Base-by-base conservation (phyloP, 2,113 vertebrate species). In the Hirundichthys speculiger region DNA sequence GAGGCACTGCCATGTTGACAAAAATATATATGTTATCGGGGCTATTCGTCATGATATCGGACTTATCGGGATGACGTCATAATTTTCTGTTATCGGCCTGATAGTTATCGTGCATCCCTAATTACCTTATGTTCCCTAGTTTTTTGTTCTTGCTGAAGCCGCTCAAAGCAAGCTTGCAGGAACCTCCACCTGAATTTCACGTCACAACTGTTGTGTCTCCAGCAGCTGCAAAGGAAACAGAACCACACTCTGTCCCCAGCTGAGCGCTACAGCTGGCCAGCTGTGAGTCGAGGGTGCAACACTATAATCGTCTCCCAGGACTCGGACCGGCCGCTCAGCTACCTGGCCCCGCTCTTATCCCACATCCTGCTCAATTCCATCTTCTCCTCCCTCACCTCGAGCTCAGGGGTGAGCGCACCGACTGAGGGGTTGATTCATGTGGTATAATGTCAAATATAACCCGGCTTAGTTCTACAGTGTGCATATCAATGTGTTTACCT, bases 251-350 rank as follows among this genome's bases (percentile, higher is more conserved):
- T 92, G 8, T 91, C 73, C 64, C 80, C 92, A 12, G 82, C 91
- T 0, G 91, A 95, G 20, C 81, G 93, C 6, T 94, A 95, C 88
- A 93, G 92, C 42, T 99, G 97, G 97, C 94, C 95, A 0, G 79
- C 94, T 2, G 81, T 95, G 70, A 93, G 94, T 0, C 83, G 77
- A 51, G 96, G 97, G 47, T 93, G 68, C 79, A 94, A 97, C 54
- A 90, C 93, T 0, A 4, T 97, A 12, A 73, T 94, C 21, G 75
- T 99, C 64, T 94, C 93, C 0, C 79, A 83, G 3, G 50, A 62
- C 19, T 94, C 90, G n/a, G 90, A 92, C 1, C 87, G 94, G 70
- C 96, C 95, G 0, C 77, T 94, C 4, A 46, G 92, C 38, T 98
- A 98, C 85, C 83, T 99, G 3, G 90, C 90, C 13, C 95, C 97